Base-by-base conservation (phyloP, 2,888 invertebrate species). In the Catocala fraxini region DNA sequence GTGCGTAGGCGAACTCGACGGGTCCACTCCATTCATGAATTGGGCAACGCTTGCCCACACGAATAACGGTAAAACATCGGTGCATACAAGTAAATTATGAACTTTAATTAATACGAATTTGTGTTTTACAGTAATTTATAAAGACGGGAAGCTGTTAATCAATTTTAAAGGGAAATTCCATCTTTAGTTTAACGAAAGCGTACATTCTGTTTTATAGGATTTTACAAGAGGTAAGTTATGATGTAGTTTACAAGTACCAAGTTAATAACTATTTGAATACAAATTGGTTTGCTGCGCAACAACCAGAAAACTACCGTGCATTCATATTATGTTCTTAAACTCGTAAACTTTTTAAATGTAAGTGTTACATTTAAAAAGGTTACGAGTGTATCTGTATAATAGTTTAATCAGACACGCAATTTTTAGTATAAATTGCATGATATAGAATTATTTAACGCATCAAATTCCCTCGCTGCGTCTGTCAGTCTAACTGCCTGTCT, bases 21-120 rank as follows among this genome's bases (percentile, higher is more conserved):
- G 71, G 87, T 80, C 88, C 85, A 81, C 82, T 88, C 88, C 93
- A 93, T 93, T 93, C 93, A 93, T 92, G 89, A 85, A 88, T 93
- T 93, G 91, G 90, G 91, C 88, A 92, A 93, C 70, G 60, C 58
- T 70, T 54, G 79, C 92, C 92, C 88, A 91, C 92, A 89, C 92
- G 67, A 41, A 59, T 90, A 92, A 91, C 92, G 91, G 91, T 80
- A 63, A 84, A 77, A 80, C 80, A 55, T 75, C 73, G 75, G 73
- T 75, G 73, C 69, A 71, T 74, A 77, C 81, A 81, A 84, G 83
- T 90, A 90, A 91, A 89, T 89, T 89, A 88, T 81, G 77, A 77
- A 78, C 77, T 84, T 86, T 90, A 93, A 93, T 93, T 92, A 92
- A 89, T 88, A 89, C 83, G 65, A 73, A 83, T 85, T 84, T 79